Evolutionary conservation across 1,140 invertebrate genomes (phyloP).

Genomic region (Bombus sylvicola): DNA sequence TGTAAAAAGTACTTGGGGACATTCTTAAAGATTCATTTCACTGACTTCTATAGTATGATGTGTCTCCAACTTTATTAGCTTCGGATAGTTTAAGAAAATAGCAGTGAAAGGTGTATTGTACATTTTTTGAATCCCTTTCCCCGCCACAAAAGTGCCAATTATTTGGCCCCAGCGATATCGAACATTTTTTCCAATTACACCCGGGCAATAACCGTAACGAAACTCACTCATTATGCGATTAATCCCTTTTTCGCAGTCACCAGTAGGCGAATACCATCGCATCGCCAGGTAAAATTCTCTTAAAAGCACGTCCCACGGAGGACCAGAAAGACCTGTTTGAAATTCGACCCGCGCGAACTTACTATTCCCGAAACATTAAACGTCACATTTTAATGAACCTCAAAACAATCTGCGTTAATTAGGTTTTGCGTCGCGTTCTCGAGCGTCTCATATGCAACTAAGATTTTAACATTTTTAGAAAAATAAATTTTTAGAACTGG

Average conservation of each 20-base stretch:
- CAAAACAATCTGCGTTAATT: neutral
- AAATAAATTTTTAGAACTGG: too few relatives aligned
- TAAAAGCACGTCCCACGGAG: neutral
- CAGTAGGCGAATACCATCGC: neutral
- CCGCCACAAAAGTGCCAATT: neutral
- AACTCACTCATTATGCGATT: conserved; percentile 15
- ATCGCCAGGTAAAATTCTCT: neutral
- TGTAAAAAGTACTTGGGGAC: neutral
- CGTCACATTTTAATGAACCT: neutral
- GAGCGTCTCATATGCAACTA: too few relatives aligned
- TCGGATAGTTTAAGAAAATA: neutral
- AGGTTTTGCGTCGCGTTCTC: too few relatives aligned
- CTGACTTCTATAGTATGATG: neutral
- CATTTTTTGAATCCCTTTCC: neutral
- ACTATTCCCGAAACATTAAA: neutral
- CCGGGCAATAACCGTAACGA: conserved; percentile 17
- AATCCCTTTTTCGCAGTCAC: conserved; percentile 15
- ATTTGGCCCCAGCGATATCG: neutral
- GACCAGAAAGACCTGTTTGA: neutral
- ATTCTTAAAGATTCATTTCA: neutral
- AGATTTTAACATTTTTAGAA: too few relatives aligned
- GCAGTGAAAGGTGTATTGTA: neutral
- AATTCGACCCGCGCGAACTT: neutral
- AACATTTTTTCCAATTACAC: conserved; percentile 4
- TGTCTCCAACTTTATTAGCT: neutral